Conservation (phyloP, 1,140 invertebrate genomes). For the Aethina tumida region DNA sequence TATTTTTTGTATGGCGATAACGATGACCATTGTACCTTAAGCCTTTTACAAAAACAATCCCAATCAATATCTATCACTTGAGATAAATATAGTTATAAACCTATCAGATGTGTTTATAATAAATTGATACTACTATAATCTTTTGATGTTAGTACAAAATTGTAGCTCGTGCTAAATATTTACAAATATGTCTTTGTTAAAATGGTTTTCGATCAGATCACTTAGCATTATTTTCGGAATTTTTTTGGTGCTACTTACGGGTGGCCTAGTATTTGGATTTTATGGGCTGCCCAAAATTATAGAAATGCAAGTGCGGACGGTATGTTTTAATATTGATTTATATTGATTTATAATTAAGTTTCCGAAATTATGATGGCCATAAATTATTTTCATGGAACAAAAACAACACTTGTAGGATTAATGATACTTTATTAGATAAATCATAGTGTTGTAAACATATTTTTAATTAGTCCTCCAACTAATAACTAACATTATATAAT, state of each 20-base stretch:
- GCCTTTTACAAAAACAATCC: too few relatives aligned
- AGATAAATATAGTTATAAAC: too few relatives aligned
- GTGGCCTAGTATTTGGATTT: constrained; percentile 6
- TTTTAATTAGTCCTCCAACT: neutral
- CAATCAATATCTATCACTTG: too few relatives aligned
- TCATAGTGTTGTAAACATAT: neutral
- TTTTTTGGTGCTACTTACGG: constrained; percentile 7
- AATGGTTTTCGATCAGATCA: too few relatives aligned
- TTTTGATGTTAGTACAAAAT: too few relatives aligned
- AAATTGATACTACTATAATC: too few relatives aligned
- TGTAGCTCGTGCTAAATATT: too few relatives aligned
- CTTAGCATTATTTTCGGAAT: neutral
- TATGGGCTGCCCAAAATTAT: constrained; percentile 10
- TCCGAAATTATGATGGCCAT: neutral
- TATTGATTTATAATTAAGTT: neutral
- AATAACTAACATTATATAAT: neutral
- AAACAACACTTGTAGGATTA: neutral
- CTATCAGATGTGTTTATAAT: too few relatives aligned
- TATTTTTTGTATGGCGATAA: too few relatives aligned
- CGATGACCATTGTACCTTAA: too few relatives aligned
- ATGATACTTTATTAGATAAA: neutral
- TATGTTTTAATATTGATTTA: constrained; percentile 1
- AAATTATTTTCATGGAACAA: neutral
- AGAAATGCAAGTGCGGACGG: constrained; percentile 3
- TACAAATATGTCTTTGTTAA: too few relatives aligned